Evolutionary conservation across 2,888 invertebrate genomes (phyloP), one percentile per base, ranked within the genome.

Genomic region (Laspeyria flexula): DNA sequence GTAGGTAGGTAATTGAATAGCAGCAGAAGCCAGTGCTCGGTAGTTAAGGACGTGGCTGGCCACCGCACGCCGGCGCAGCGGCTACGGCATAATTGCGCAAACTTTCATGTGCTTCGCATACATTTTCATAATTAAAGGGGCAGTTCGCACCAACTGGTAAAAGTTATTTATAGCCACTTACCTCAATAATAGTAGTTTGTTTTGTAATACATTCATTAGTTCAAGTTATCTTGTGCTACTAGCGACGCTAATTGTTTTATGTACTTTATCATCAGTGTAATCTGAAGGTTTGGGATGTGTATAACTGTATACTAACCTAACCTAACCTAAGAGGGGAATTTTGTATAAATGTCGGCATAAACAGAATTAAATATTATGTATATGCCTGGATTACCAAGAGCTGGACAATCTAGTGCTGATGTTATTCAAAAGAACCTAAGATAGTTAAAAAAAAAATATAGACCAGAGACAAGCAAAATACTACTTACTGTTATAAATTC

Each of bases 21-120:
- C 73, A 77, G 84, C 78, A 76, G 81, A 81, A 79, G 83, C 77
- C 73, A 77, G 80, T 73, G 77, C 76, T 77, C 75, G 76, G 81
- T 71, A 80, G 85, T 84, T 83, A 80, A 83, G 85, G 83, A 79
- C 84, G 83, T 73, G 84, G 86, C 76, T 65, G 78, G 79, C 81
- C 81, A 77, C 83, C 78, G 83, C 81, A 78, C 79, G 78, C 59
- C 60, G 61, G 69, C 78, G 75, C 69, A 65, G 69, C 75, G 81
- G 77, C 83, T 74, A 75, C 75, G 79, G 79, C 83, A 85, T 90
- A 90, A 90, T 90, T 90, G 88, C 90, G 87, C 83, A 86, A 90
- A 91, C 89, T 90, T 91, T 88, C 90, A 86, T 90, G 89, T 88
- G 88, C 90, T 88, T 79, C 81, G 90, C 91, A 90, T 91, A 91